Base-by-base conservation (phyloP, 92 coral and sea anemone genomes). In the Meandrina meandrites region DNA sequence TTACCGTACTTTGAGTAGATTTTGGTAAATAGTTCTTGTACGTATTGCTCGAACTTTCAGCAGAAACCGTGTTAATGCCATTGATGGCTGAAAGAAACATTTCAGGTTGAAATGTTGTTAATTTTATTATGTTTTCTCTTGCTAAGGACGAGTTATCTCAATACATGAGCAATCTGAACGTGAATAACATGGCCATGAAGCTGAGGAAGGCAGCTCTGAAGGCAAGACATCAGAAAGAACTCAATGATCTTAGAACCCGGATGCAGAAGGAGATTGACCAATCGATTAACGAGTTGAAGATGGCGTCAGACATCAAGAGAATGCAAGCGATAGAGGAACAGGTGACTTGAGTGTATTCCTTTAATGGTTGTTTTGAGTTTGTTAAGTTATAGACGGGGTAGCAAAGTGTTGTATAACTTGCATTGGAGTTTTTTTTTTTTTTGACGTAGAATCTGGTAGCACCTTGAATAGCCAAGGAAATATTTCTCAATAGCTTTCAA, bases 261-360 rank as follows among this genome's bases (percentile, higher is more conserved):
- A 92, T 97, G 86, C 98, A 95, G 72, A 93, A 89, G 83, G 98
- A 97, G 81, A 95, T 95, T 32, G 98, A 95, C 74, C 99, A 97
- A 83, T 93, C 99, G 21, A 79, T 97, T 37, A 95, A 93, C 82
- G 98, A 97, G 81, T 89, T 97, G 68, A 93, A 90, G 88, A 84
- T 96, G 80, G 81, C 89, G 34, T 85, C 88, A 17, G 99, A 97
- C 10, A 77, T 97, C 19, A 89, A 91, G 34, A 86, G 94, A 86
- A 91, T 95, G 93, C 88, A 92, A 68, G 93, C 93, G 3, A 81
- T 94, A 53, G 99, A 97, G 83, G 91, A 93, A 60, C 95, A 94
- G 95, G 99, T 96, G 30, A 36, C 53, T 50, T 36, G 1, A 6
- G 31, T 0, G 1, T 47, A 22, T 17, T 30, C 28, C 34, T 81